These are phyloP conservation scores for Hermetia illucens DNA, from an alignment of 1,140 invertebrate genomes.

Conservation along the genomic window DNA sequence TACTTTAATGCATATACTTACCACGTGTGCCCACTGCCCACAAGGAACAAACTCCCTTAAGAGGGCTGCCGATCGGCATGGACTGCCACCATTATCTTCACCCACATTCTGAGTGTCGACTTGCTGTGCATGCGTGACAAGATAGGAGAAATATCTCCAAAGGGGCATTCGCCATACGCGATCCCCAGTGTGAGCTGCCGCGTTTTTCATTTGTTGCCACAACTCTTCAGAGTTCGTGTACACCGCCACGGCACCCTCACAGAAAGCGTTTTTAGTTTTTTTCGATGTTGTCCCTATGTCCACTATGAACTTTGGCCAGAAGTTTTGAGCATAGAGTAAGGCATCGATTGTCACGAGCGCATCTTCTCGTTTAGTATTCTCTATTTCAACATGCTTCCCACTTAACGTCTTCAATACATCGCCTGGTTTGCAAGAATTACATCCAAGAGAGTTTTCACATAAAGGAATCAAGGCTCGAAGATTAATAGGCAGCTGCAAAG, in stretches of 20 bases:
- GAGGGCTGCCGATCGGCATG: conserved; percentile 81
- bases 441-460: conserved; percentile 76
- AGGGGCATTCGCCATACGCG: conserved; percentile 82
- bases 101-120: conserved; percentile 74
- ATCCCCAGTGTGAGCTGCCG: conserved; percentile 63
- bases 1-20: conserved; percentile 76
- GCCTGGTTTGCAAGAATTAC: conserved; percentile 70
- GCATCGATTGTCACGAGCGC: conserved; percentile 79
- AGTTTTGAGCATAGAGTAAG: conserved; percentile 56
- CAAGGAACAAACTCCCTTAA: conserved; percentile 70
- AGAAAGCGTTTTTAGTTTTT: conserved; percentile 56
- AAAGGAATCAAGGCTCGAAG: conserved; percentile 64
- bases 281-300: conserved; percentile 82
- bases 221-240: conserved; percentile 55
- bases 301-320: conserved; percentile 51
- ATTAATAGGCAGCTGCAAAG: conserved; percentile 59
- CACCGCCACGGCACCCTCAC: conserved; percentile 59
- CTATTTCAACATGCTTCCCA: conserved; percentile 78
- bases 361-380: conserved; percentile 88
- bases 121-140: conserved; percentile 47
- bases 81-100: conserved; percentile 50
- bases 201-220: conserved; percentile 46
- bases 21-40: conserved; percentile 71
- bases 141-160: conserved; percentile 62
- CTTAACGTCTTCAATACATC: conserved; percentile 75